Base-by-base conservation (phyloP, 2,797 vertebrate species). In the Triplophysa yarkandensis region DNA sequence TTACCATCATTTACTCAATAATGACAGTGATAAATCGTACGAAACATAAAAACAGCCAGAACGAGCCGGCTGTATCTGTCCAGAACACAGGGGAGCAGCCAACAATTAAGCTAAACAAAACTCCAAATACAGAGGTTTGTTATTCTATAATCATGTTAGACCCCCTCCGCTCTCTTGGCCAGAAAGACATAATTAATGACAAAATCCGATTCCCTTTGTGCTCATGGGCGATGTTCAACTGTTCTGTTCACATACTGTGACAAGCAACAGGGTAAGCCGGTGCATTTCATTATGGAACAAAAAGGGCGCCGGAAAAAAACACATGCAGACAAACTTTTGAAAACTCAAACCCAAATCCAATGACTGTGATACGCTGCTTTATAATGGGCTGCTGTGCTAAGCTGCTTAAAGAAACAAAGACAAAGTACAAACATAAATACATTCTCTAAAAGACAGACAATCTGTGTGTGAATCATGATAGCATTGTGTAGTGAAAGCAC, bases 401-500 rank as follows among this genome's bases (percentile, higher is more conserved):
- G 81, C 75, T 65, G 81, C 78, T 80, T 82, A 80, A 6, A 43
- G 68, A 77, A 80, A 82, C 71, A 80, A 77, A 74, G 46, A 19
- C 57, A 69, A 80, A 77, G 71, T 39, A 19, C 57, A 69, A 39
- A 32, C 8, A 39, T 25, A 60, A 64, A 54, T 44, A 73, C 25
- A 71, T 68, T 79, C 75, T 77, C 13, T 44, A 39, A 30, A 58
- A 74, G 54, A 68, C 1, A 11, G 32, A 23, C 14, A 16, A 63
- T 36, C 43, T 21, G 27, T 36, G 34, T 34, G 32, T 67, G 64
- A 64, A 69, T 46, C 34, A 64, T n/a, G 61, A 77, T 52, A 62
- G 36, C 16, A 30, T 19, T 17, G 25, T 62, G 21, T 36, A 60
- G 13, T 44, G 13, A 3, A 36, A 41, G 34, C 4, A 11, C 27